Evolutionary conservation across 2,113 vertebrate species (phyloP), one percentile per base, ranked within the genome.

Genomic region (Zosterops lateralis): DNA sequence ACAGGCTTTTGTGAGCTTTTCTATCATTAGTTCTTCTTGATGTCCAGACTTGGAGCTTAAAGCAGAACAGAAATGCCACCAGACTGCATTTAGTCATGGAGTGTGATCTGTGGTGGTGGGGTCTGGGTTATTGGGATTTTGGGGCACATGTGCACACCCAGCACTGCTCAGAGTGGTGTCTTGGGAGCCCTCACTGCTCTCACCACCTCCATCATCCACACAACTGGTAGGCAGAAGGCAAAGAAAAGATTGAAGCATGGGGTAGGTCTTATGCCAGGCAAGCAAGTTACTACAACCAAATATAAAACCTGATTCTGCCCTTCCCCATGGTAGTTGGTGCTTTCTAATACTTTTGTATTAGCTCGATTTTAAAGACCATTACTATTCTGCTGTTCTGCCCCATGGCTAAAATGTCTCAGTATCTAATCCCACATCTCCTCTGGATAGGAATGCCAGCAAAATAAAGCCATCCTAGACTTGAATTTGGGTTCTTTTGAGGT

Each of bases 201-300:
- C 73, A 45, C 31, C 68, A 7, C 48, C 40, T 93, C 38, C 57
- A 12, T 44, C 10, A 1, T 26, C 48, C 56, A 32, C 2, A 3
- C 40, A 53, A 12, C 20, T 47, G 9, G 17, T n/a, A 68, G 25
- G 65, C 31, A 64, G 31, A 72, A 45, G 57, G 36, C 61, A 78
- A 65, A 66, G 50, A 50, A 51, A 40, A 76, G 26, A 31, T 6
- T n/a, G 61, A 73, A 89, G 21, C 15, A 48, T 1, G 3, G 22
- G 9, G 3, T 57, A 56, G 13, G 11, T 68, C 56, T 80, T 66
- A 44, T 0, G 12, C 6, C 26, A 79, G 32, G 19, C 0, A 0
- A 87, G 42, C n/a, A 81, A 53, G 7, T 77, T 76, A 40, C 6
- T 47, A 42, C 50, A 89, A 28, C 10, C 18, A 68, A 76, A 89